Evolutionary conservation across 2,888 invertebrate genomes (phyloP).

Genomic region (Tromatobia lineatoria): DNA sequence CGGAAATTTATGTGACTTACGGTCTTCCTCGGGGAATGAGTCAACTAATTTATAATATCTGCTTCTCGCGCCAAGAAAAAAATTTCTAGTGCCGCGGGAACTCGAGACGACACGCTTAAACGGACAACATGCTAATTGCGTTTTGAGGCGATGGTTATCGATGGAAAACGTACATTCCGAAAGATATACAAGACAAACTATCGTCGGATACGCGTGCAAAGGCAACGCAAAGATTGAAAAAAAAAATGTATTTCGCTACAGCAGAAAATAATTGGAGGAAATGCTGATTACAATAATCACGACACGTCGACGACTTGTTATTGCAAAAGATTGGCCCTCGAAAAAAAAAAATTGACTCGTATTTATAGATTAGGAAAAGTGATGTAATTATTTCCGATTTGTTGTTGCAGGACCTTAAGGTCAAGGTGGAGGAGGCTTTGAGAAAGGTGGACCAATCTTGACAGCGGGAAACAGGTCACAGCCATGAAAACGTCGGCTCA

Average conservation of each 20-base stretch:
- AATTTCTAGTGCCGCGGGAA: neutral
- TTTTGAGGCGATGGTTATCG: constrained; percentile 38
- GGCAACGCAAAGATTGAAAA: neutral
- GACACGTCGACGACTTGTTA: neutral
- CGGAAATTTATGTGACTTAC: neutral
- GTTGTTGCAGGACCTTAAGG: constrained; percentile 65
- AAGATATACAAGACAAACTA: constrained; percentile 7
- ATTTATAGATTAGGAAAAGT: neutral
- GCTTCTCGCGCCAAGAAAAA: constrained; percentile 4
- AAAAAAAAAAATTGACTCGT: neutral
- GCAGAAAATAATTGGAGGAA: constrained; percentile 3
- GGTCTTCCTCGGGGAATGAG: neutral
- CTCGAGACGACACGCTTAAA: neutral
- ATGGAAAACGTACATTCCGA: constrained; percentile 31
- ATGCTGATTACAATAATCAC: constrained; percentile 11
- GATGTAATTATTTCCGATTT: constrained; percentile 14
- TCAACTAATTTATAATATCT: constrained; percentile 1
- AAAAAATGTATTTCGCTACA: neutral
- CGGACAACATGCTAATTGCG: constrained; percentile 32
- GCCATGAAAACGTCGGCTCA: constrained; percentile 81
- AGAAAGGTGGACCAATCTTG: constrained; percentile 50
- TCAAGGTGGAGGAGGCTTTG: constrained; percentile 64
- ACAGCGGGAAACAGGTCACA: constrained; percentile 52
- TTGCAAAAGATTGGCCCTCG: neutral
- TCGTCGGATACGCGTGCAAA: neutral